These are phyloP conservation scores for Tachysurus vachellii DNA, from an alignment of 2,113 vertebrate species.

Conservation along the genomic window DNA sequence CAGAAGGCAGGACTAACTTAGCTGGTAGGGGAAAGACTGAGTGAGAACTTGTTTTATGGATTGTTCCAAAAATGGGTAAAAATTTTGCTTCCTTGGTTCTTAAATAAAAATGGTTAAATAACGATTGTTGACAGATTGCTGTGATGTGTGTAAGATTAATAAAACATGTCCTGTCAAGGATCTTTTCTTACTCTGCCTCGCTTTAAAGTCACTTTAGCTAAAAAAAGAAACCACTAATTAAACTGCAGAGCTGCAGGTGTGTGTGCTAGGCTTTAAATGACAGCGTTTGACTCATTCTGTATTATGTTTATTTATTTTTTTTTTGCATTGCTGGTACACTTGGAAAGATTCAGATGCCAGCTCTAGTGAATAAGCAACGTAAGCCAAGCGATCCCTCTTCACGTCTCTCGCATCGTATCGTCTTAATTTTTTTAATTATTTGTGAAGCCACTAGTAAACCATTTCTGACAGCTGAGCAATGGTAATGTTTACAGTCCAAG, in stretches of 20 bases:
- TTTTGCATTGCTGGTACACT: slow-evolving; percentile 82
- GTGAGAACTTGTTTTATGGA: neutral
- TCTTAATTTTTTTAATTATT: slow-evolving; percentile 13
- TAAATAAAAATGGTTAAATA: no score
- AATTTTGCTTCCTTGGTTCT: neutral
- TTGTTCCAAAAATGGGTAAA: neutral
- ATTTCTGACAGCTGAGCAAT: slow-evolving; percentile 83
- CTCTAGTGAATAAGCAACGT: slow-evolving; percentile 77
- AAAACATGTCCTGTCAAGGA: neutral
- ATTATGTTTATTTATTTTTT: slow-evolving; percentile 63
- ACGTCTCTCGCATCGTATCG: slow-evolving; percentile 55
- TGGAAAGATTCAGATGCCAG: slow-evolving; percentile 77
- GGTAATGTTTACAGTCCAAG: slow-evolving; percentile 85
- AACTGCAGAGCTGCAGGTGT: neutral
- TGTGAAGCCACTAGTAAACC: slow-evolving; percentile 82
- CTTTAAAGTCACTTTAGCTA: neutral
- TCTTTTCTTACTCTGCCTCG: neutral
- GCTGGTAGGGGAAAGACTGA: no score
- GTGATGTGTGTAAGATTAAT: neutral
- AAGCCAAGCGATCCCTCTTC: slow-evolving; percentile 73
- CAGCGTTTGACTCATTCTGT: slow-evolving; percentile 51
- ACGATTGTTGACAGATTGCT: no score
- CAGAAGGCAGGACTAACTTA: neutral
- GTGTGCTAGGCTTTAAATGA: slow-evolving; percentile 59
- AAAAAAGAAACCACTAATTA: slow-evolving; percentile 13